phyloP scores from a whole-genome alignment of 2,113 vertebrate genomes.

The Castor canadensis region DNA sequence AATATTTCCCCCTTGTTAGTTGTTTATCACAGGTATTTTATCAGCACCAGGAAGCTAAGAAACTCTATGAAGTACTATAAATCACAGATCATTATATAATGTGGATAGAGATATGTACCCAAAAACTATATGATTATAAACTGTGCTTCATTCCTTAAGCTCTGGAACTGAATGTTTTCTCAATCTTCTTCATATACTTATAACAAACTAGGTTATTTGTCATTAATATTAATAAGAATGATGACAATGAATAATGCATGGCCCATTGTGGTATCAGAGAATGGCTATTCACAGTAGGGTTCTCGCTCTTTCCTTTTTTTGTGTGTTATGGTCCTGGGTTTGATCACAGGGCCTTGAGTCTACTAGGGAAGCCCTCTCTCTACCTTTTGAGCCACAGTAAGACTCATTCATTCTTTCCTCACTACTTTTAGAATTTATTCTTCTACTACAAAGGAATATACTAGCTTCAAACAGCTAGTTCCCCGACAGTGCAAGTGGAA shows the following conservation, averaged over 20 bases:
- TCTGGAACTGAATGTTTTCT: background rate
- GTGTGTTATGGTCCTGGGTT: no score
- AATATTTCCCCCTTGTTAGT: background rate
- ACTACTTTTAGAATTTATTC: background rate
- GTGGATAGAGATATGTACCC: background rate
- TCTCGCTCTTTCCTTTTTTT: no score
- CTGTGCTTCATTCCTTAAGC: background rate
- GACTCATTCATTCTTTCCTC: background rate
- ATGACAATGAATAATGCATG: background rate
- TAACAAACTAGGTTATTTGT: background rate
- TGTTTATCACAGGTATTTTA: background rate
- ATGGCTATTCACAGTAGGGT: no score
- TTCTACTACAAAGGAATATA: background rate
- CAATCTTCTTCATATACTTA: background rate
- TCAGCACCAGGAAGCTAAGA: background rate
- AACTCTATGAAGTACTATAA: background rate
- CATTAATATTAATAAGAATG: slow-evolving; percentile 3
- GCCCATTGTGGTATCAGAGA: background rate
- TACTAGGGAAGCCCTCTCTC: no score
- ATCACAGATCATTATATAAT: background rate
- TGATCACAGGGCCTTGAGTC: no score
- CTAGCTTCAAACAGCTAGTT: background rate
- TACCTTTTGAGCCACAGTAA: no score
- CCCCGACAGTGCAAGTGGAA: background rate
- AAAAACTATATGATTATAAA: background rate